These are phyloP conservation scores for Tryphoninae sp. DNA, from an alignment of 2,888 invertebrate species.

Conservation along the genomic window DNA sequence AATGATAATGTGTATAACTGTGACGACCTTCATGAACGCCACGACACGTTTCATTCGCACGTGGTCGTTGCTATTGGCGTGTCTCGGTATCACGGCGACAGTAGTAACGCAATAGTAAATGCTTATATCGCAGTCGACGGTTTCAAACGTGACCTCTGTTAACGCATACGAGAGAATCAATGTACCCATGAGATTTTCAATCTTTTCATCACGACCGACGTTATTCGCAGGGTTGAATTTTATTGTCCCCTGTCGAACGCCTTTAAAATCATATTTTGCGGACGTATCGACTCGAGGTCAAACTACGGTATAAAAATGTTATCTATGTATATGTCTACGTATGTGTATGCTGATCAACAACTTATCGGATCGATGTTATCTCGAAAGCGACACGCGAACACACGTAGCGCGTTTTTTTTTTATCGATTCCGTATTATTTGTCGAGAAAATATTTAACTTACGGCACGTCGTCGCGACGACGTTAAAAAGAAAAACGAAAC, in stretches of 20 bases:
- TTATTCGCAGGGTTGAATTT: not conserved
- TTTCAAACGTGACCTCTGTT: constrained; percentile 38
- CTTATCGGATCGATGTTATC: constrained; percentile 19
- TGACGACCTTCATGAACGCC: constrained; percentile 50
- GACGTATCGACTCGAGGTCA: too few species aligned
- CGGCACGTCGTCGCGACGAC: not conserved
- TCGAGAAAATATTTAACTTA: constrained; percentile 22
- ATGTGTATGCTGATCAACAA: not conserved
- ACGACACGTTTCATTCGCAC: constrained; percentile 57
- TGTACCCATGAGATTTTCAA: constrained; percentile 2
- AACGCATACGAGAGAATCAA: not conserved
- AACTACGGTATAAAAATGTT: too few species aligned
- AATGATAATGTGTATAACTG: constrained; percentile 51
- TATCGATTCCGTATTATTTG: constrained; percentile 28
- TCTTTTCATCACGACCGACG: not conserved
- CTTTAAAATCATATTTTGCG: too few species aligned
- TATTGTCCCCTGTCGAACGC: not conserved
- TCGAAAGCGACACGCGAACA: not conserved
- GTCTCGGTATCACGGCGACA: constrained; percentile 1
- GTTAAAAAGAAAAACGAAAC: not conserved
- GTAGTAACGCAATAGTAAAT: constrained; percentile 23
- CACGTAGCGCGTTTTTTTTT: not conserved
- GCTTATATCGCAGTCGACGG: constrained; percentile 24
- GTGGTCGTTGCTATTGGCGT: constrained; percentile 28
- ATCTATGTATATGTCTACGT: too few species aligned